These are phyloP conservation scores for Oxyteleia sp. DNA, from an alignment of 2,888 invertebrate genomes.

Conservation along the genomic window DNA sequence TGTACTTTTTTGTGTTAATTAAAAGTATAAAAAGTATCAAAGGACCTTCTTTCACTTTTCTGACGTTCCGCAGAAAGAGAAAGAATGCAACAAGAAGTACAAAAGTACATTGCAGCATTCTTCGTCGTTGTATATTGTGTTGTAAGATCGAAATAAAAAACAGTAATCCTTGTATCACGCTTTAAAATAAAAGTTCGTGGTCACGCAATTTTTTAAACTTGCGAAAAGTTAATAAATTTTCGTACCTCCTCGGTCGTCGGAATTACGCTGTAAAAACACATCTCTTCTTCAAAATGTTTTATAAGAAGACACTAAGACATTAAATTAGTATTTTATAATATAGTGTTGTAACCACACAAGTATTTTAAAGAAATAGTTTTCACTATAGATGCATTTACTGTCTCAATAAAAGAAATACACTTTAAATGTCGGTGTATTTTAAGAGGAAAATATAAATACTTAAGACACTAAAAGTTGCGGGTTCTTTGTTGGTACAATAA, in stretches of 20 bases:
- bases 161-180: background rate
- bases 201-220: slow-evolving; percentile 31
- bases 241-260: background rate
- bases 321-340: too few species aligned
- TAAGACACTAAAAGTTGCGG: too few species aligned
- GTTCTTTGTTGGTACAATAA: too few species aligned
- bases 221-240: slow-evolving; percentile 18
- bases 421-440: too few species aligned
- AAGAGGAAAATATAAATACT: too few species aligned
- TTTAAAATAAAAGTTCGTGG: slow-evolving; percentile 42
- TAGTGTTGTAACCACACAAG: too few species aligned
- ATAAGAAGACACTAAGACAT: too few species aligned
- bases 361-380: too few species aligned
- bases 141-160: slow-evolving; percentile 34
- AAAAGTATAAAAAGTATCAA: slow-evolving; percentile 11
- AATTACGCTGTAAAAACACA: too few species aligned
- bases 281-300: too few species aligned
- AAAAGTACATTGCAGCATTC: slow-evolving; percentile 41
- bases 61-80: slow-evolving; percentile 23
- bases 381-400: too few species aligned
- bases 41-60: slow-evolving; percentile 58
- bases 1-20: background rate
- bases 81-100: slow-evolving; percentile 54
- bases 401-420: too few species aligned
- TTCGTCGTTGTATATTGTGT: slow-evolving; percentile 44